A percentile compares a stretch with the other conserved stretches of the same genome.
phyloP scores from a whole-genome alignment of 2,113 vertebrate genomes.

The Syrmaticus mikado region DNA sequence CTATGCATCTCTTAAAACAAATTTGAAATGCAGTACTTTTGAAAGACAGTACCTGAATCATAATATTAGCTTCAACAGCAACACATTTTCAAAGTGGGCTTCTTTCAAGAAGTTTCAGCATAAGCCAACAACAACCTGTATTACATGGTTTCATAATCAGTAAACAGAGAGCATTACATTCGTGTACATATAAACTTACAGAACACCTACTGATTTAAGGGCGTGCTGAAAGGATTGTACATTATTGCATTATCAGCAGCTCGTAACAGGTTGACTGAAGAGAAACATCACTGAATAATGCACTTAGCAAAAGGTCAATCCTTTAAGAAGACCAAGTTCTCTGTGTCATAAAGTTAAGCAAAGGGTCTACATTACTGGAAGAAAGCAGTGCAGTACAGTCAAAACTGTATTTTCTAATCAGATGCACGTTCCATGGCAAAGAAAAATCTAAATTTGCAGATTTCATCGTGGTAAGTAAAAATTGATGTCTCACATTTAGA shows the following conservation, averaged over 20 bases:
- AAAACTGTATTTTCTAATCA: constrained; percentile 16
- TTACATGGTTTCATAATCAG: constrained; percentile 92
- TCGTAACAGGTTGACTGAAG: constrained; percentile 19
- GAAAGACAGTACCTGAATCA: constrained; percentile 90
- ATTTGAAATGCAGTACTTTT: constrained; percentile 85
- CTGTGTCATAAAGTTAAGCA: constrained; percentile 81
- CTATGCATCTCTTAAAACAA: constrained; percentile 81
- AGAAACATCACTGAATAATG: constrained; percentile 62
- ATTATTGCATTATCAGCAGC: constrained; percentile 65
- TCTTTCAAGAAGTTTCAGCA: constrained; percentile 91
- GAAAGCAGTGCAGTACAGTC: constrained; percentile 64
- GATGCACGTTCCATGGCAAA: background rate
- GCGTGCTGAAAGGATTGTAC: constrained; percentile 74
- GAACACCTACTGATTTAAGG: constrained; percentile 77
- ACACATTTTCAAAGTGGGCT: constrained; percentile 90
- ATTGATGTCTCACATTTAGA: background rate
- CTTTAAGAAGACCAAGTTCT: constrained; percentile 75
- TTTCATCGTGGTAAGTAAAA: background rate
- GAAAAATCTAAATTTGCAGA: background rate
- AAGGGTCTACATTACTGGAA: constrained; percentile 82
- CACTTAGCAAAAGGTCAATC: constrained; percentile 69
- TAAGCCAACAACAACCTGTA: constrained; percentile 91
- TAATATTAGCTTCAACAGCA: constrained; percentile 91
- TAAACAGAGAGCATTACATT: constrained; percentile 85
- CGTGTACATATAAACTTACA: constrained; percentile 79